Conservation (phyloP, 2,888 invertebrate genomes). For the Cryptus armator region DNA sequence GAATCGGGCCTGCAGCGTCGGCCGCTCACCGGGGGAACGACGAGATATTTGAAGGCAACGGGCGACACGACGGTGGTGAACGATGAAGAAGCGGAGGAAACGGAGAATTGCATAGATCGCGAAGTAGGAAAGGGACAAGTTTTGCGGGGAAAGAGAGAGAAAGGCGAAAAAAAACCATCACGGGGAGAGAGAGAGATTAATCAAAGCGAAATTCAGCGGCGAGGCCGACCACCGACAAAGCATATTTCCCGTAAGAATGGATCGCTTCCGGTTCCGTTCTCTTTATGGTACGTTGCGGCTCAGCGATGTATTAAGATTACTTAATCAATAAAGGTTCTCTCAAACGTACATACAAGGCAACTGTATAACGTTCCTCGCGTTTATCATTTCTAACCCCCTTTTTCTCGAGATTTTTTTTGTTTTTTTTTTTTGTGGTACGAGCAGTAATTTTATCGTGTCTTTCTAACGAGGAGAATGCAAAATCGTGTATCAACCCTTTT, state of each 20-base stretch:
- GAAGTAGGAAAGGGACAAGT: constrained; percentile 65
- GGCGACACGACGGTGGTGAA: background rate
- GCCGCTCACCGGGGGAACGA: constrained; percentile 3
- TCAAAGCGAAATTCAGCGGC: constrained; percentile 84
- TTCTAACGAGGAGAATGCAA: background rate
- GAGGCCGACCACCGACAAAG: constrained; percentile 83
- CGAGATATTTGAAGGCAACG: constrained; percentile 4
- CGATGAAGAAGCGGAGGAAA: constrained; percentile 25
- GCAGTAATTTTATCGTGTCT: background rate
- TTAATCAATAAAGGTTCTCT: constrained; percentile 84
- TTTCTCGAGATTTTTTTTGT: constrained; percentile 35
- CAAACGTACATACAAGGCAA: constrained; percentile 57
- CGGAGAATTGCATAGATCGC: constrained; percentile 8
- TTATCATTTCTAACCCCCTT: constrained; percentile 75
- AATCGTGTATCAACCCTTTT: no score
- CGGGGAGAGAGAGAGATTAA: constrained; percentile 78
- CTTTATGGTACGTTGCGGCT: constrained; percentile 85
- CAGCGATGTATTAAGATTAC: constrained; percentile 86
- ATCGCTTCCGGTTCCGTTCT: constrained; percentile 85
- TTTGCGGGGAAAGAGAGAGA: constrained; percentile 61
- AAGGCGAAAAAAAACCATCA: constrained; percentile 42
- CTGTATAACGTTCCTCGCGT: constrained; percentile 66
- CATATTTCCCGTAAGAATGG: constrained; percentile 85
- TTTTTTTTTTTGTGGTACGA: background rate
- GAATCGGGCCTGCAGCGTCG: constrained; percentile 41